Evolutionary conservation across 2,797 vertebrate species (phyloP).

Genomic region (Melanotaenia pygmaea): DNA sequence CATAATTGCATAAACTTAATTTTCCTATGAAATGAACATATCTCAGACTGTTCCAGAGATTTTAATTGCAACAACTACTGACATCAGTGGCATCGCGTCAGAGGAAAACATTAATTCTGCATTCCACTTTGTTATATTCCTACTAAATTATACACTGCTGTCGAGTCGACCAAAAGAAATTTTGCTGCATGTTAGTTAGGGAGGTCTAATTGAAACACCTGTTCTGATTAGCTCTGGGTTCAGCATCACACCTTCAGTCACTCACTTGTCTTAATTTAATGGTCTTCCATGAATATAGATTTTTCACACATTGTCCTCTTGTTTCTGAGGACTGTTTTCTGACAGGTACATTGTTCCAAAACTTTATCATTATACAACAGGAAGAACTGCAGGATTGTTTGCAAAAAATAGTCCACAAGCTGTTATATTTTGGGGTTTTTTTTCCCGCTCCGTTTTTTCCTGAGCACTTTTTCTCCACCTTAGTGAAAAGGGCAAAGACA

Average conservation of each 20-base stretch:
- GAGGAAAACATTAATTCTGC: neutral
- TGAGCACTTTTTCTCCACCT: neutral
- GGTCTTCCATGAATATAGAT: neutral
- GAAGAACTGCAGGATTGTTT: neutral
- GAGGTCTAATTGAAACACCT: constrained; percentile 19
- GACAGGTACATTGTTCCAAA: neutral
- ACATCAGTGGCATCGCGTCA: neutral
- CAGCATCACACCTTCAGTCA: neutral
- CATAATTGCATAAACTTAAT: neutral
- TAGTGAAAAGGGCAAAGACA: neutral
- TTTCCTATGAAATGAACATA: neutral
- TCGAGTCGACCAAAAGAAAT: neutral
- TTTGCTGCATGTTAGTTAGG: neutral
- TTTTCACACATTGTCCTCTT: neutral
- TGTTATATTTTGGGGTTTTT: neutral
- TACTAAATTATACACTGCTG: neutral
- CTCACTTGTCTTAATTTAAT: neutral
- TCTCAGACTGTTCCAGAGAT: neutral
- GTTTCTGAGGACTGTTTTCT: neutral
- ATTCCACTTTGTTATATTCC: neutral
- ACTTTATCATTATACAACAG: neutral
- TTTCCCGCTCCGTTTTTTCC: neutral
- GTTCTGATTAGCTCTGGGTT: neutral
- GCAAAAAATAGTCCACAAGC: neutral
- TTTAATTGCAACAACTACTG: constrained; percentile 12